Conservation (phyloP, 2,797 vertebrate species). For the Sarcoramphus papa region DNA sequence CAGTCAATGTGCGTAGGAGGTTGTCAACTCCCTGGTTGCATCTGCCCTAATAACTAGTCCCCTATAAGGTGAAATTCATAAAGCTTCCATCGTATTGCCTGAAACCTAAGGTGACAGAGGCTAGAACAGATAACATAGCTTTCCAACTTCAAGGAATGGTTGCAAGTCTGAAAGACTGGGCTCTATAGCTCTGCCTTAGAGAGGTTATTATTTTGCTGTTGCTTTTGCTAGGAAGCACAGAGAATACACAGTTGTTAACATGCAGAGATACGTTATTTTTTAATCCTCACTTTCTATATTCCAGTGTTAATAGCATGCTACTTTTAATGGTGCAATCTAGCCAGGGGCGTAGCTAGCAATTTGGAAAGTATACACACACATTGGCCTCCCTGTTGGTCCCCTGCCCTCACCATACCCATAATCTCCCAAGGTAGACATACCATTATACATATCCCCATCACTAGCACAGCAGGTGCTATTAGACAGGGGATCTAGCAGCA, state of each 20-base stretch:
- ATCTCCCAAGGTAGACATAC: constrained; percentile 47
- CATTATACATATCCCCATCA: constrained; percentile 34
- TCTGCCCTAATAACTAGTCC: constrained; percentile 60
- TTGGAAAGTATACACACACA: constrained; percentile 30
- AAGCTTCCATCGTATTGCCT: background rate
- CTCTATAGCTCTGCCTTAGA: background rate
- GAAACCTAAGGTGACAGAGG: constrained; percentile 34
- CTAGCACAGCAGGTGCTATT: constrained; percentile 42
- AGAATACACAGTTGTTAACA: background rate
- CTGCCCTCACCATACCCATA: constrained; percentile 30
- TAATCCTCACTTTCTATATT: background rate
- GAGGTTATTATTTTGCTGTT: background rate
- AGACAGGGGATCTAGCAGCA: constrained; percentile 35
- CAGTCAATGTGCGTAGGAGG: constrained; percentile 65
- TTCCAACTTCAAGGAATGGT: background rate
- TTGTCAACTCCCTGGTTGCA: constrained; percentile 72
- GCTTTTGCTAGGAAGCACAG: background rate
- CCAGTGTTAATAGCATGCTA: background rate
- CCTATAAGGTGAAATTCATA: constrained; percentile 53
- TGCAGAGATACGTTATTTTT: background rate
- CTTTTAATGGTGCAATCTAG: background rate
- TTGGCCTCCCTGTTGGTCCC: constrained; percentile 39
- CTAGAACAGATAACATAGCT: background rate
- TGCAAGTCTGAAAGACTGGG: background rate
- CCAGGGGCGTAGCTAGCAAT: constrained; percentile 21